phyloP scores from a whole-genome alignment of 2,113 vertebrate genomes.

The Deroptyus accipitrinus region DNA sequence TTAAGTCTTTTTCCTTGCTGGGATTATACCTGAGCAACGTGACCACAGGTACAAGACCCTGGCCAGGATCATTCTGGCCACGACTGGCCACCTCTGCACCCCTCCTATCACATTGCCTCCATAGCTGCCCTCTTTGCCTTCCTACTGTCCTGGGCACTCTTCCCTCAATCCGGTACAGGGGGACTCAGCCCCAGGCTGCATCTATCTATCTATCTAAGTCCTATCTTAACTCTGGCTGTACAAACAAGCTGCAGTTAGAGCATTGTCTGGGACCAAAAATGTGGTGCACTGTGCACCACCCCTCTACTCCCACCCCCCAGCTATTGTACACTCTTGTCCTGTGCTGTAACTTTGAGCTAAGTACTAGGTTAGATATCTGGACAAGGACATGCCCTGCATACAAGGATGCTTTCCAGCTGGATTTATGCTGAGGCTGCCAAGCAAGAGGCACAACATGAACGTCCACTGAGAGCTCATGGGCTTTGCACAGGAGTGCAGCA shows the following conservation, averaged over 20 bases:
- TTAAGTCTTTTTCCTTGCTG: not conserved
- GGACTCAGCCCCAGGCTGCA: not conserved
- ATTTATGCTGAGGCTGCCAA: not conserved
- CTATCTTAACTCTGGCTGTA: not conserved
- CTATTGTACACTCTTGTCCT: not conserved
- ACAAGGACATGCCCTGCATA: not conserved
- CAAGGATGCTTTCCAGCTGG: not conserved
- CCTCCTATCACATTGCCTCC: not conserved
- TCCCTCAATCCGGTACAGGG: rapidly evolving
- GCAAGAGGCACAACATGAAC: not conserved
- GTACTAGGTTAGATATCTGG: not conserved
- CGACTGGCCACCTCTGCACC: not conserved
- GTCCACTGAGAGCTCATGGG: not conserved
- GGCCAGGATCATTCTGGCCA: not conserved
- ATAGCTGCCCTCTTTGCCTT: not conserved
- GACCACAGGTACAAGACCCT: not conserved
- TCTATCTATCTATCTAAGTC: no score
- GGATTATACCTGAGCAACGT: not conserved
- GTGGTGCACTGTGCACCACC: no score
- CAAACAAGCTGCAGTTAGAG: not conserved
- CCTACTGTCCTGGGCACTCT: not conserved
- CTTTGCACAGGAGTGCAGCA: not conserved
- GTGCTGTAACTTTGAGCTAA: not conserved
- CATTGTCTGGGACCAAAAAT: not conserved
- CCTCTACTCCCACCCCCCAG: rapidly evolving